phyloP scores from a whole-genome alignment of 2,113 vertebrate genomes.

The Trogon melanurus region DNA sequence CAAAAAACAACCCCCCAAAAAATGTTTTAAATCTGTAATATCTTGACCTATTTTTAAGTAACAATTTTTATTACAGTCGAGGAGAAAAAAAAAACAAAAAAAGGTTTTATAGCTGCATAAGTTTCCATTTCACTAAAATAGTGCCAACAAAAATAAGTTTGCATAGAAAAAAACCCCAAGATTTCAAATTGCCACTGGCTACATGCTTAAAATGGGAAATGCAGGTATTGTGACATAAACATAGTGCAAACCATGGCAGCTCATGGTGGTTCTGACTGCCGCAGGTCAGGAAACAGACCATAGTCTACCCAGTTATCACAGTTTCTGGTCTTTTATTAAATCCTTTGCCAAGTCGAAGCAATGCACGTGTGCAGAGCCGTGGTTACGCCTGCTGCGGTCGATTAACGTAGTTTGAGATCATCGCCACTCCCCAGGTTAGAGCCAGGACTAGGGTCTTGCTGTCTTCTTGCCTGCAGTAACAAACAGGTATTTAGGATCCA shows the following conservation, averaged over 20 bases:
- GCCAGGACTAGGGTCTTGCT: slow-evolving; percentile 96
- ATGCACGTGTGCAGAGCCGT: slow-evolving; percentile 30
- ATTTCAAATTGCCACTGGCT: slow-evolving; percentile 81
- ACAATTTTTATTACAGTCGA: slow-evolving; percentile 77
- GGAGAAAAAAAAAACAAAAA: slow-evolving; percentile 1
- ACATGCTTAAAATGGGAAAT: slow-evolving; percentile 85
- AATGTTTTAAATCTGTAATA: slow-evolving; percentile 54
- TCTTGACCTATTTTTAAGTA: slow-evolving; percentile 74
- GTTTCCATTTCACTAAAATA: slow-evolving; percentile 79
- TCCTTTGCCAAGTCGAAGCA: slow-evolving; percentile 76
- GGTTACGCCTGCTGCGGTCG: slow-evolving; percentile 3
- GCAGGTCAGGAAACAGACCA: slow-evolving; percentile 74
- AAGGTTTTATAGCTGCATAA: slow-evolving; percentile 71
- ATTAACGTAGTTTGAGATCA: slow-evolving; percentile 93
- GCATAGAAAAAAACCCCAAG: slow-evolving; percentile 79
- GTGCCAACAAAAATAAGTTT: slow-evolving; percentile 83
- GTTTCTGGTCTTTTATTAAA: slow-evolving; percentile 83
- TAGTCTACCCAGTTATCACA: slow-evolving; percentile 81
- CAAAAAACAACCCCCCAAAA: not conserved
- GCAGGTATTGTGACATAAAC: slow-evolving; percentile 81
- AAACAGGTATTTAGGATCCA: slow-evolving; percentile 7
- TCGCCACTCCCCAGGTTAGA: slow-evolving; percentile 92
- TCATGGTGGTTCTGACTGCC: slow-evolving; percentile 70
- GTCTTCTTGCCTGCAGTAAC: slow-evolving; percentile 90
- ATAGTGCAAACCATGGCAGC: slow-evolving; percentile 92